phyloP scores from a whole-genome alignment of 2,797 vertebrate species.

The Podarcis siculus region DNA sequence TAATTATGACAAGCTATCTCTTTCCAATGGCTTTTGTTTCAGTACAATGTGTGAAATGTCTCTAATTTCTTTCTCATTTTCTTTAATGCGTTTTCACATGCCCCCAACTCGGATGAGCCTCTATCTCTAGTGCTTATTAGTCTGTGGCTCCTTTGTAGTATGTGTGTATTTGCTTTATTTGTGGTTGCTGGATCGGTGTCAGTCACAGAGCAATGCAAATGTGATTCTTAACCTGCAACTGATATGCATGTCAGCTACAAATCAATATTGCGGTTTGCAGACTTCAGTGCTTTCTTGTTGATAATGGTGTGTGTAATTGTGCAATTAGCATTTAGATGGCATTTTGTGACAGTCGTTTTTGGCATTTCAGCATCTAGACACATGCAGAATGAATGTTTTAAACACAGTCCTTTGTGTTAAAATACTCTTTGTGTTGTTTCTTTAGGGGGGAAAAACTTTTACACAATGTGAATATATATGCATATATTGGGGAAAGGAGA shows the following conservation, averaged over 20 bases:
- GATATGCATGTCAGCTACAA: neutral
- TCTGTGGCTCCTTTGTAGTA: neutral
- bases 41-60: neutral
- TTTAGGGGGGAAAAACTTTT: neutral
- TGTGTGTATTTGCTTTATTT: neutral
- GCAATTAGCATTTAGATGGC: constrained; percentile 64
- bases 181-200: neutral
- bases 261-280: constrained; percentile 57
- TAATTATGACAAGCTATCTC: neutral
- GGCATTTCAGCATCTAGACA: constrained; percentile 53
- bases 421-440: neutral
- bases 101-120: neutral
- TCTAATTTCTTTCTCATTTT: constrained; percentile 5
- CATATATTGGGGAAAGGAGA: neutral
- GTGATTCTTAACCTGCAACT: neutral
- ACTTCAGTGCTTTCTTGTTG: constrained; percentile 46
- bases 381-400: constrained; percentile 55
- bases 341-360: constrained; percentile 65
- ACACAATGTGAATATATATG: neutral
- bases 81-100: neutral
- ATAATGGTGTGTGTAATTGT: constrained; percentile 45
- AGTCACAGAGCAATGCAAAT: neutral
- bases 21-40: neutral
- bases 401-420: neutral
- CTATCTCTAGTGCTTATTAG: neutral